phyloP scores from a whole-genome alignment of 2,888 invertebrate genomes.

The Antheraea yamamai region DNA sequence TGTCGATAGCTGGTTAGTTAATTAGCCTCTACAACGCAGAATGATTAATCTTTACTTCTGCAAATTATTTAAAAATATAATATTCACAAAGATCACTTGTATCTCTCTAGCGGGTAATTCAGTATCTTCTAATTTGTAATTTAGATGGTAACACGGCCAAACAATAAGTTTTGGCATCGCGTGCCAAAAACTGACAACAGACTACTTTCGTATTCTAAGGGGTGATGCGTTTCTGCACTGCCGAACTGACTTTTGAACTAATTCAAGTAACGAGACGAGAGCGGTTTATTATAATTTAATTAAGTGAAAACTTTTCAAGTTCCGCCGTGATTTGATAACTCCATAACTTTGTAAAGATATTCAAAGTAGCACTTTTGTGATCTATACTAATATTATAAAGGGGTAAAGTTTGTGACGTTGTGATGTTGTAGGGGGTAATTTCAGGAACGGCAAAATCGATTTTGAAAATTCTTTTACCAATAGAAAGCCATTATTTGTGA shows the following conservation, averaged over 20 bases:
- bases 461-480: too few relatives aligned
- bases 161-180: slow-evolving; percentile 8
- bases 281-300: not conserved
- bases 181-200: slow-evolving; percentile 14
- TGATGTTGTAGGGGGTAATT: too few relatives aligned
- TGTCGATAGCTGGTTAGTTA: too few relatives aligned
- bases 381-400: too few relatives aligned
- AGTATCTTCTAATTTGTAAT: slow-evolving; percentile 11
- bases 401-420: too few relatives aligned
- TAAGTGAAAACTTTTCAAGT: too few relatives aligned
- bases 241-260: not conserved
- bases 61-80: not conserved
- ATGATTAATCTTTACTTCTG: not conserved
- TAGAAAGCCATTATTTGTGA: too few relatives aligned
- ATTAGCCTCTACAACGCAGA: too few relatives aligned
- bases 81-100: not conserved
- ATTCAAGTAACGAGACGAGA: not conserved
- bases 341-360: too few relatives aligned
- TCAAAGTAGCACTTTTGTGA: too few relatives aligned
- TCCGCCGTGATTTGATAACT: too few relatives aligned
- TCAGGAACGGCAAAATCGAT: too few relatives aligned
- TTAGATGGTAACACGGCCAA: slow-evolving; percentile 9
- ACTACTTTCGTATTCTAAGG: slow-evolving; percentile 14
- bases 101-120: not conserved
- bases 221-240: slow-evolving; percentile 15